Evolutionary conservation across 2,113 vertebrate genomes (phyloP).

Genomic region (Gadus macrocephalus): DNA sequence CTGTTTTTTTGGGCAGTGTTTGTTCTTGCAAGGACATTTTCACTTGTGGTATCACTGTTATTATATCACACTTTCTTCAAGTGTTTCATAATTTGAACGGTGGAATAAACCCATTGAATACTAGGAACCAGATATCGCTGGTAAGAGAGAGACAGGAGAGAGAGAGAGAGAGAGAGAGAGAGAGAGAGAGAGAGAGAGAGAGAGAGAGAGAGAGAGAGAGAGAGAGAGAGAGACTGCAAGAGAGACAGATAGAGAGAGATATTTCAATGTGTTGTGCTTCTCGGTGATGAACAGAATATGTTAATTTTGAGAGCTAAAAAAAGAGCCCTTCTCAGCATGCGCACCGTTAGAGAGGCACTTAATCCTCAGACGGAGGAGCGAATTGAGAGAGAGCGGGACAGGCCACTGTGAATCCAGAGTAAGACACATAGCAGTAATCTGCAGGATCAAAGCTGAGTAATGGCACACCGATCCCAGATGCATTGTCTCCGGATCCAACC

Average conservation of each 20-base stretch:
- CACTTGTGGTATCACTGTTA: no score
- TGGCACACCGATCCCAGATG: conserved; percentile 37
- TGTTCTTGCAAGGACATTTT: no score
- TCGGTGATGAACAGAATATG: conserved; percentile 25
- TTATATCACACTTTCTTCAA: no score
- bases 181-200: no score
- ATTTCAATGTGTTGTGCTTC: conserved; percentile 19
- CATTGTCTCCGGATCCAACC: conserved; percentile 27
- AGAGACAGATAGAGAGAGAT: background rate
- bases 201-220: no score
- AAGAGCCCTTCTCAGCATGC: conserved; percentile 25
- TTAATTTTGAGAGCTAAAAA: conserved; percentile 32
- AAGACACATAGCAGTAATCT: conserved; percentile 42
- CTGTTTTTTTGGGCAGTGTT: background rate
- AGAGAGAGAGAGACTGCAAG: no score
- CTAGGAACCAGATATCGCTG: no score
- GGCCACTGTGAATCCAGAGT: conserved; percentile 27
- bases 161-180: no score
- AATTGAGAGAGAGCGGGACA: conserved; percentile 18
- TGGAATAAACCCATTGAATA: no score
- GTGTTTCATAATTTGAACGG: no score
- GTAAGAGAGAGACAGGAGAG: no score
- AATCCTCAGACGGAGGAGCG: conserved; percentile 28
- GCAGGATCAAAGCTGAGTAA: conserved; percentile 45
- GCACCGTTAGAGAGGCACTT: conserved; percentile 22